Conservation (phyloP, 2,888 invertebrate genomes). For the Myopa tessellatipennis region DNA sequence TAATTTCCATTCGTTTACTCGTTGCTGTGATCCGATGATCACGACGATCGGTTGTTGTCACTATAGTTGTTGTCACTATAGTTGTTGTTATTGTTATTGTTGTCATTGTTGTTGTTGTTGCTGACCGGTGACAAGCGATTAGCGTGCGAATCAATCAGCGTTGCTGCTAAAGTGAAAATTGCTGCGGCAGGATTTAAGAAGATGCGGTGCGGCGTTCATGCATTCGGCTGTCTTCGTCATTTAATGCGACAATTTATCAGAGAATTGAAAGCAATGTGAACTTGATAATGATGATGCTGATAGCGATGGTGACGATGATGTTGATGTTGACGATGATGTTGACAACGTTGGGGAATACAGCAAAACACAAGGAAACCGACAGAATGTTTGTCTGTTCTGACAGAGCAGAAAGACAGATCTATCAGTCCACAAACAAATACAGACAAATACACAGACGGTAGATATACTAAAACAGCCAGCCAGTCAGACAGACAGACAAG, state of each 20-base stretch:
- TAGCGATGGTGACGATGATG: not conserved
- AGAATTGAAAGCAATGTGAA: conserved; percentile 26
- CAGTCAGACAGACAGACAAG: not conserved
- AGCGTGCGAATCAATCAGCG: conserved; percentile 23
- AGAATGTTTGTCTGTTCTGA: too few species aligned
- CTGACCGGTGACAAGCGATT: conserved; percentile 32
- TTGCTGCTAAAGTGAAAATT: conserved; percentile 36
- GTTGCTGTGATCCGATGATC: not conserved
- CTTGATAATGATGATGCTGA: not conserved
- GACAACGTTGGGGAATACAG: not conserved
- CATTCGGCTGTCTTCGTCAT: conserved; percentile 46
- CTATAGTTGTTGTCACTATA: not conserved
- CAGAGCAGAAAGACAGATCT: not conserved
- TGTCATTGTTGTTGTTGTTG: not conserved
- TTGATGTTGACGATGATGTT: not conserved
- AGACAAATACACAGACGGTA: not conserved
- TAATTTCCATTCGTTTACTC: conserved; percentile 4
- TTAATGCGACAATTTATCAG: conserved; percentile 37
- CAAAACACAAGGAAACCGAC: not conserved
- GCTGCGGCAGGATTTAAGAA: conserved; percentile 39
- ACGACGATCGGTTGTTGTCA: not conserved
- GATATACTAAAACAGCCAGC: not conserved
- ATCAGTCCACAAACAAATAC: not conserved
- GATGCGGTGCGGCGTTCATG: conserved; percentile 39
- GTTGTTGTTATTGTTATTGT: not conserved